Evolutionary conservation across 2,888 invertebrate genomes (phyloP), one percentile per base, ranked within the genome.

Genomic region (Trissolcus brochymenae): DNA sequence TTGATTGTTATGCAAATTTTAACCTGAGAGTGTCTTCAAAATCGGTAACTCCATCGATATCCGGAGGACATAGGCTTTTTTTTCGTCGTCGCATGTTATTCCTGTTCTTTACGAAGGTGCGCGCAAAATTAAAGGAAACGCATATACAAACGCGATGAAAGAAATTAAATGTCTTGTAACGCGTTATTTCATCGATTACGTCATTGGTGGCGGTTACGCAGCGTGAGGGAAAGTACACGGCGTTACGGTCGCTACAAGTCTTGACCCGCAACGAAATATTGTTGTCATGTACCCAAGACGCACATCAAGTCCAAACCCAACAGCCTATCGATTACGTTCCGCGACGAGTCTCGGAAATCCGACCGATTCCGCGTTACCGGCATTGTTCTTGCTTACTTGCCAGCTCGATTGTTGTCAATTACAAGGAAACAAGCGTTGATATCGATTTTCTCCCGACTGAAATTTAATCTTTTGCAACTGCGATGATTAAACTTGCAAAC

Each of bases 111-210:
- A 1, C 35, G 35, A 35, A n/a, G n/a, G 35, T 76, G 53, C 51
- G 62, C 61, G 61, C 66, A 55, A 71, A n/a, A 61, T 71, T 71
- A 29, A 66, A 70, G 70, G 54, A 76, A 76, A 76, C 61, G 56
- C 71, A 54, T 61, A 66, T 40, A 51, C 49, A 62, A n/a, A n/a
- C n/a, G n/a, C 50, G 62, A 53, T 16, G 59, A 64, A 65, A 50
- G 62, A 72, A 73, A 73, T 77, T 59, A 78, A 76, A 64, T 53
- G 61, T 56, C 70, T 74, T 70, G 70, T 76, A 74, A 78, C 74
- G 70, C 74, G 78, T 78, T 78, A 78, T 78, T 78, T 74, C 73
- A 78, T 74, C 73, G 78, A 70, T 74, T 78, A 78, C 78, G 70
- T 78, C 73, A 78, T 54, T 54, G 25, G 50, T 54, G 50, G 78